Evolutionary conservation across 2,113 vertebrate species (phyloP), one percentile per base, ranked within the genome.

Genomic region (Synodontis membranacea): DNA sequence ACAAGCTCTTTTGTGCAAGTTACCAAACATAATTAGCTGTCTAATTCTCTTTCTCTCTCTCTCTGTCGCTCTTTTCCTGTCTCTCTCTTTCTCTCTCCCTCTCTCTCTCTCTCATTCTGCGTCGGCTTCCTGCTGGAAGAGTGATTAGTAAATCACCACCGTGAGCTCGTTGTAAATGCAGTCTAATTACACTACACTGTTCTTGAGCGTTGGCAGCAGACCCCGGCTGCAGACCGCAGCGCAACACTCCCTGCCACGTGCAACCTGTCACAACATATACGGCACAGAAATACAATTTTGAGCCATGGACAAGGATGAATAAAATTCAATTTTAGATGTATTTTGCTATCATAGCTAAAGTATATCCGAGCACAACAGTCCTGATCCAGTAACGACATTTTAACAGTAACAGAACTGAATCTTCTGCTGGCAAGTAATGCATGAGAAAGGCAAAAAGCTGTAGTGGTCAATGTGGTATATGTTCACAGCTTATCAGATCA

Each of bases 101-200:
- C 64, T 58, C 39, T 82, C 68, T 85, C 79, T 90, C 68, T 89
- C 52, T 89, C 19, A 89, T 82, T 75, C 64, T 66, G 46, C 52
- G 79, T 9, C n/a, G 37, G 84, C 37, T 86, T 86, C 87, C 84
- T 88, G 75, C 83, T 80, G 87, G 60, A 88, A 80, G 39, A 66
- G 75, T 81, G 80, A 80, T 85, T 89, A 83, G 80, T 87, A 89
- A 89, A 87, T 89, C 80, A 79, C 80, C 86, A 82, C 80, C 50
- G 82, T 83, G 68, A 62, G 84, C 74, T 84, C 64, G 52, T 70
- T 84, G 84, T 83, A 87, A 86, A 86, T 42, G 28, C 75, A 46
- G 80, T 78, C 80, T 89, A 87, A 89, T 89, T 88, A 86, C 86
- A 87, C 64, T 42, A 56, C 80, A 42, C 42, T 11, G 1, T 50